Evolutionary conservation across 1,140 invertebrate species (phyloP).

Genomic region (Drosophila grimshawi): DNA sequence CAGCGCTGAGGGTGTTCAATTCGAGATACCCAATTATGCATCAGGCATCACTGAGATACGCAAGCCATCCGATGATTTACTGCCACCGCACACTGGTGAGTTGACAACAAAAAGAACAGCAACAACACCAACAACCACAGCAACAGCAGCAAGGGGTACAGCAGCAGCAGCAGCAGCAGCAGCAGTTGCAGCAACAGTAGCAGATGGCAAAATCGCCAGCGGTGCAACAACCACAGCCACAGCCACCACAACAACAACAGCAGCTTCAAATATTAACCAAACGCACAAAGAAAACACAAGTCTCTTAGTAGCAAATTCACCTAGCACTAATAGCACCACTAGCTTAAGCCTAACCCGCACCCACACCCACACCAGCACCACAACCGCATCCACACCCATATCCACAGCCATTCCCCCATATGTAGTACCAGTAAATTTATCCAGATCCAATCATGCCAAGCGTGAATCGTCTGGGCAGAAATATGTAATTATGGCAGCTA

Average conservation of each 20-base stretch:
- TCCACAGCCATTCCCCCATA: slow-evolving; percentile 22
- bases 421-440: slow-evolving; percentile 39
- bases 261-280: slow-evolving; percentile 33
- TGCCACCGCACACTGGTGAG: slow-evolving; percentile 84
- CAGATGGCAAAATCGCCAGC: slow-evolving; percentile 8
- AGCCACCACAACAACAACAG: slow-evolving; percentile 37
- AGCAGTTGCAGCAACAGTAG: neutral
- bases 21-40: slow-evolving; percentile 83
- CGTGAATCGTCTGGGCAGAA: slow-evolving; percentile 21
- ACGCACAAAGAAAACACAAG: slow-evolving; percentile 33
- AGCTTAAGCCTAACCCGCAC: slow-evolving; percentile 25
- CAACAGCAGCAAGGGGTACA: slow-evolving; percentile 19
- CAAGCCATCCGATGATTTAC: slow-evolving; percentile 74
- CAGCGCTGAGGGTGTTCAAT: slow-evolving; percentile 79
- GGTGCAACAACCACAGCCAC: slow-evolving; percentile 16
- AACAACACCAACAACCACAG: slow-evolving; percentile 23
- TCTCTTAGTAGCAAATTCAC: slow-evolving; percentile 19
- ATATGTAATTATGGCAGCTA: slow-evolving; percentile 57
- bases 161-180: slow-evolving; percentile 11
- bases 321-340: slow-evolving; percentile 34
- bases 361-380: slow-evolving; percentile 15
- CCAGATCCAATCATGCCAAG: slow-evolving; percentile 22
- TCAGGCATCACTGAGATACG: slow-evolving; percentile 83
- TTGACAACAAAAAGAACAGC: slow-evolving; percentile 49
- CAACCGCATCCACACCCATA: slow-evolving; percentile 5